Percentiles rank a stretch among this genome's conserved stretches.
Evolutionary conservation across 2,797 vertebrate genomes (phyloP).

Genomic region (Pelodytes ibericus): DNA sequence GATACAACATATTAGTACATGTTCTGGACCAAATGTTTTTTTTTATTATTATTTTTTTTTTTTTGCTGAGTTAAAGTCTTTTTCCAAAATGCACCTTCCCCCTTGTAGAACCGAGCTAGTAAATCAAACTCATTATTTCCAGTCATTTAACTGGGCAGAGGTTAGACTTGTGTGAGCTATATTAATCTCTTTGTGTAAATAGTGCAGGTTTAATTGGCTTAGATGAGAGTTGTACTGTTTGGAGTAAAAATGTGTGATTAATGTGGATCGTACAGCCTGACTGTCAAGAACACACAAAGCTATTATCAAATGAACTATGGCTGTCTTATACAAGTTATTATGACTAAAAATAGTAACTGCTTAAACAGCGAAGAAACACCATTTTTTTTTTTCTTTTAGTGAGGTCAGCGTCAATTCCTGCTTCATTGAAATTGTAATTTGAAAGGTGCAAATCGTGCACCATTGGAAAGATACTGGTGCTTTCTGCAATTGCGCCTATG

Average conservation of each 20-base stretch:
- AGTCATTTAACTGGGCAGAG: slow-evolving; percentile 66
- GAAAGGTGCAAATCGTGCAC: too few species aligned
- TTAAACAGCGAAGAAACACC: too few species aligned
- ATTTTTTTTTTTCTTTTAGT: too few species aligned
- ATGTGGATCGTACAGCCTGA: slow-evolving; percentile 62
- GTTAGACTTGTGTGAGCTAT: slow-evolving; percentile 64
- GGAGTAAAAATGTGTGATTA: slow-evolving; percentile 70
- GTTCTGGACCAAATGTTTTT: slow-evolving; percentile 22
- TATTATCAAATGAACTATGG: slow-evolving; percentile 57
- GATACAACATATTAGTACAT: not conserved
- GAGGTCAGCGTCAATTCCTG: too few species aligned
- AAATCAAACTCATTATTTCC: slow-evolving; percentile 66
- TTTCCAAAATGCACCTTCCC: slow-evolving; percentile 65
- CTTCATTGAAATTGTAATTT: too few species aligned
- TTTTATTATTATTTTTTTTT: too few species aligned
- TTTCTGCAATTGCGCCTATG: too few species aligned
- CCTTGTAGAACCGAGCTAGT: slow-evolving; percentile 61
- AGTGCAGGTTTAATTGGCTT: slow-evolving; percentile 67
- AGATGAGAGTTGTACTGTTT: slow-evolving; percentile 68
- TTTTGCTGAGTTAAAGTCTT: slow-evolving; percentile 61
- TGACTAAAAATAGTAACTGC: too few species aligned
- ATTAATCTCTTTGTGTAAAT: slow-evolving; percentile 73
- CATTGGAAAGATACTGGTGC: too few species aligned
- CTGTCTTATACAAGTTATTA: slow-evolving; percentile 31
- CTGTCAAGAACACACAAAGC: slow-evolving; percentile 55